phyloP scores from a whole-genome alignment of 2,113 vertebrate species.

The Phylloscopus trochiloides region DNA sequence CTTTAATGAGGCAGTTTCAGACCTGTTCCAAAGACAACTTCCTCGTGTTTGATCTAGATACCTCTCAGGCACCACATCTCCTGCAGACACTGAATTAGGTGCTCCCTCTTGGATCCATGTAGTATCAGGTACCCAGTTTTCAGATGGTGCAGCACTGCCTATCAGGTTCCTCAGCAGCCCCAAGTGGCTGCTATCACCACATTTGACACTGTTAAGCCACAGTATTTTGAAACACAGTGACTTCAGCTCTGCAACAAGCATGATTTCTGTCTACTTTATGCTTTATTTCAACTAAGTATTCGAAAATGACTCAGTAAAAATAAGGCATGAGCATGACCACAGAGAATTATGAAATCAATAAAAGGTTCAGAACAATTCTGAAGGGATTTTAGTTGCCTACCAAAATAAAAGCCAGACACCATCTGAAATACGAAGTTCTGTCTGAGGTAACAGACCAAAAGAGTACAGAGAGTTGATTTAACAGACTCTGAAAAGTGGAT shows the following conservation, averaged over 20 bases:
- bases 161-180: neutral
- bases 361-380: slow-evolving; percentile 51
- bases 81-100: neutral
- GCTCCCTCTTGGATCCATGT: neutral
- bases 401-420: slow-evolving; percentile 59
- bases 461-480: neutral
- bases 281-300: slow-evolving; percentile 50
- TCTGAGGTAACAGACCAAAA: neutral
- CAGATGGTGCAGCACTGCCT: neutral
- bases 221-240: slow-evolving; percentile 48
- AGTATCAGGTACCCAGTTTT: neutral
- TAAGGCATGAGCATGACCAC: slow-evolving; percentile 49
- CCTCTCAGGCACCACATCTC: neutral
- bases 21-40: neutral
- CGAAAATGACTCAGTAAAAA: slow-evolving; percentile 62
- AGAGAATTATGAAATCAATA: slow-evolving; percentile 61
- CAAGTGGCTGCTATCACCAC: neutral
- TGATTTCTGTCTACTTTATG: slow-evolving; percentile 38
- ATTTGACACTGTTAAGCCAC: slow-evolving; percentile 14
- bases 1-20: neutral
- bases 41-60: neutral
- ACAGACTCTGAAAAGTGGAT: neutral
- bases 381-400: slow-evolving; percentile 45
- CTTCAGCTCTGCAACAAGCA: slow-evolving; percentile 28
- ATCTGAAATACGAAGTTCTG: neutral